Evolutionary conservation across 1,140 invertebrate species (phyloP).

Genomic region (Akabosia matsudoensis): DNA sequence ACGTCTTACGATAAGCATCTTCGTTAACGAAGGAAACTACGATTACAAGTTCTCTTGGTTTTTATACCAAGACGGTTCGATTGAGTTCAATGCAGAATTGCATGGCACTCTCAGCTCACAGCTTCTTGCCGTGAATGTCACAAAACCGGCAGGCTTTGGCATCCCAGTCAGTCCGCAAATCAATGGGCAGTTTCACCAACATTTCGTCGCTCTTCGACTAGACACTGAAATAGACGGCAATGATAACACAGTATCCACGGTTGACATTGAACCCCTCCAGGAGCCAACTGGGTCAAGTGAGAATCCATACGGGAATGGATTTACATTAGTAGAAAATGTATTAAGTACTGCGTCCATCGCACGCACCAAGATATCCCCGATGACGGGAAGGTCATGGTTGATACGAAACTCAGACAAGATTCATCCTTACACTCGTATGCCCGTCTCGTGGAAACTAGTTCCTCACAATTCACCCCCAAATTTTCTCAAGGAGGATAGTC

Average conservation of each 20-base stretch:
- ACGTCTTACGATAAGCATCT: background rate
- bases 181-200: slow-evolving; percentile 3
- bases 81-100: background rate
- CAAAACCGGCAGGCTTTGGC: background rate
- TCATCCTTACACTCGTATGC: background rate
- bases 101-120: background rate
- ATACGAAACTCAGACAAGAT: background rate
- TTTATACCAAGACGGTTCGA: slow-evolving; percentile 3
- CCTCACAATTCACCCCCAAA: background rate
- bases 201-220: background rate
- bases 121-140: background rate
- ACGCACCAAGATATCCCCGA: background rate
- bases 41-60: slow-evolving; percentile 14
- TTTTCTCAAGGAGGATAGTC: background rate
- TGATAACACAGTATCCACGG: slow-evolving; percentile 34
- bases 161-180: background rate
- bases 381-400: slow-evolving; percentile 5
- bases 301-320: slow-evolving; percentile 45
- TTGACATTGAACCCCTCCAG: slow-evolving; percentile 30
- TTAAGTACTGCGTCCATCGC: background rate
- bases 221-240: slow-evolving; percentile 35
- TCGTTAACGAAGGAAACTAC: background rate
- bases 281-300: background rate
- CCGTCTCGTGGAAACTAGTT: background rate
- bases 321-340: slow-evolving; percentile 27